These are phyloP conservation scores for Chamaetylas fuelleborni DNA, from an alignment of 2,113 vertebrate species.

Conservation along the genomic window DNA sequence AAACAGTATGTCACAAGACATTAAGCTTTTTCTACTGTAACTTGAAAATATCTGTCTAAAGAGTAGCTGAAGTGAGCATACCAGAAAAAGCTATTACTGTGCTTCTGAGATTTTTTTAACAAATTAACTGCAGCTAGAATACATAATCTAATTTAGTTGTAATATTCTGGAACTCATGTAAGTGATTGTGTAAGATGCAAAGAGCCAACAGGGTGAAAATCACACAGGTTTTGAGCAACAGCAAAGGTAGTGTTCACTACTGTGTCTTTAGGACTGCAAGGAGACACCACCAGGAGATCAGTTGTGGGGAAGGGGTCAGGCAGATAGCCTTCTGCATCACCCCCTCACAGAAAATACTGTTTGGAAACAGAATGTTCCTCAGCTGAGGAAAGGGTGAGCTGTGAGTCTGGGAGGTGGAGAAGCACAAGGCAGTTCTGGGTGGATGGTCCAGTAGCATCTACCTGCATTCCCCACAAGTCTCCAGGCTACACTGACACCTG, in stretches of 20 bases:
- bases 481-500: background rate
- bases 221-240: background rate
- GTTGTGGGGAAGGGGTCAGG: fast-evolving
- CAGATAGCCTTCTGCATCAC: background rate
- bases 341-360: background rate
- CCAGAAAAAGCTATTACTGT: background rate
- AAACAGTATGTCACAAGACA: background rate
- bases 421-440: background rate
- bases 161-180: background rate
- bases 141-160: background rate
- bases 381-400: background rate
- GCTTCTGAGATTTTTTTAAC: background rate
- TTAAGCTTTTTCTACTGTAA: background rate
- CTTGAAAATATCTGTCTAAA: background rate
- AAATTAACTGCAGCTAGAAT: background rate
- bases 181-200: background rate
- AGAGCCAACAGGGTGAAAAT: background rate
- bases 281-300: background rate
- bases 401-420: background rate
- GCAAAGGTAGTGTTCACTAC: background rate
- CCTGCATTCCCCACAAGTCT: background rate
- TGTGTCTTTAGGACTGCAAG: background rate
- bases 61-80: background rate
- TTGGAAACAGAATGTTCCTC: background rate
- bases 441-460: background rate